phyloP scores from a whole-genome alignment of 1,140 invertebrate species.

The Drosophila elegans region DNA sequence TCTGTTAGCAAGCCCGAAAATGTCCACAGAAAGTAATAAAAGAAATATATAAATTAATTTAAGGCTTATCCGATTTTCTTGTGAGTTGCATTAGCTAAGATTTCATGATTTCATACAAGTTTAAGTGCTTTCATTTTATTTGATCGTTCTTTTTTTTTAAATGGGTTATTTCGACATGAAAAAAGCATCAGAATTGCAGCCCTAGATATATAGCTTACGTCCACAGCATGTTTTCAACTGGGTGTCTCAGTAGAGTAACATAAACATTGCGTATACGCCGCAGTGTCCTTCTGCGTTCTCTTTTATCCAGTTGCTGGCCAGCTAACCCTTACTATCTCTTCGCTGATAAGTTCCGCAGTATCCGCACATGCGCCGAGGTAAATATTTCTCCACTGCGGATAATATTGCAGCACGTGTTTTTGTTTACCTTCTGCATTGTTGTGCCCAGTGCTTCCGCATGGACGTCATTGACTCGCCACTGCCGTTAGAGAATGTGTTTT shows the following conservation, averaged over 20 bases:
- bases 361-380: constrained; percentile 53
- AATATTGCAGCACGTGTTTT: constrained; percentile 72
- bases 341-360: constrained; percentile 19
- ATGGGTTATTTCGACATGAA: too few species aligned
- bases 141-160: too few species aligned
- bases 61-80: too few species aligned
- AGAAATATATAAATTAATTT: too few species aligned
- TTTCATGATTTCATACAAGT: too few species aligned
- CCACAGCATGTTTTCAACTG: constrained; percentile 7
- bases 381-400: constrained; percentile 45
- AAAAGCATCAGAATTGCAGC: background rate
- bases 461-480: constrained; percentile 29
- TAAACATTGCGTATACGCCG: constrained; percentile 43
- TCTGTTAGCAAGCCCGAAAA: too few species aligned
- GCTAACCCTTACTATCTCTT: background rate
- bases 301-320: constrained; percentile 25
- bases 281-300: constrained; percentile 22
- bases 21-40: too few species aligned
- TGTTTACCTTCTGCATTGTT: constrained; percentile 77
- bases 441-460: constrained; percentile 51
- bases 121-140: too few species aligned
- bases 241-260: background rate
- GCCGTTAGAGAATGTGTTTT: constrained; percentile 1
- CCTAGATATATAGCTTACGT: background rate
- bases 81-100: too few species aligned